Conservation (phyloP, 2,113 vertebrate genomes). For the Campylomormyrus tamandua region DNA sequence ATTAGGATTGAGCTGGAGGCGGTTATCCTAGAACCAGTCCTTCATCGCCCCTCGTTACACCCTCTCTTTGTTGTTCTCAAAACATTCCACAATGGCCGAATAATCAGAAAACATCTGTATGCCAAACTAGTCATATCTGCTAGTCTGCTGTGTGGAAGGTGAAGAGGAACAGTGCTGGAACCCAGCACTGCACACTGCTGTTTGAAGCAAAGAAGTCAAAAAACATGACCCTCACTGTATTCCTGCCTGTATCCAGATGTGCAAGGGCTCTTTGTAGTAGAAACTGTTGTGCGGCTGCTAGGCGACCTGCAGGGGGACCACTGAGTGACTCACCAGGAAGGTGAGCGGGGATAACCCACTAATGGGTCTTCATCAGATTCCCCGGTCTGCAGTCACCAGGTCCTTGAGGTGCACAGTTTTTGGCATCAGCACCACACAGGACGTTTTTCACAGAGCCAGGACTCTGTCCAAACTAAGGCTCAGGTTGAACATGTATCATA, state of each 20-base stretch:
- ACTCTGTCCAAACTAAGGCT: background rate
- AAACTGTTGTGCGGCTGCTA: no score
- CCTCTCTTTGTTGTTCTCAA: background rate
- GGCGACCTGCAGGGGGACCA: background rate
- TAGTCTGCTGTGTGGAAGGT: background rate
- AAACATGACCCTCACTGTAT: no score
- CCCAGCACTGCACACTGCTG: background rate
- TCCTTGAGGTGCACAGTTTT: background rate
- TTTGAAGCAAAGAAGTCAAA: background rate
- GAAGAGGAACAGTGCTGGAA: background rate
- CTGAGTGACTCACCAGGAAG: background rate
- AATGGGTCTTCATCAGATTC: background rate
- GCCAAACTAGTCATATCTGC: no score
- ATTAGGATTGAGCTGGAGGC: background rate
- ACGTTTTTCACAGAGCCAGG: background rate
- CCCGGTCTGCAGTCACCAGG: background rate
- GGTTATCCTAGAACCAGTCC: background rate
- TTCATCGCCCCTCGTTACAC: background rate
- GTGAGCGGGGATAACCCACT: no score
- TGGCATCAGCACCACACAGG: background rate
- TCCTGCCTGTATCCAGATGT: no score
- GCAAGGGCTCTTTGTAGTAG: no score
- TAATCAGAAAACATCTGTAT: background rate
- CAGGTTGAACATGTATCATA: background rate
- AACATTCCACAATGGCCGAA: background rate